Base-by-base conservation (phyloP, 2,797 vertebrate species). In the Hyperoplus immaculatus region DNA sequence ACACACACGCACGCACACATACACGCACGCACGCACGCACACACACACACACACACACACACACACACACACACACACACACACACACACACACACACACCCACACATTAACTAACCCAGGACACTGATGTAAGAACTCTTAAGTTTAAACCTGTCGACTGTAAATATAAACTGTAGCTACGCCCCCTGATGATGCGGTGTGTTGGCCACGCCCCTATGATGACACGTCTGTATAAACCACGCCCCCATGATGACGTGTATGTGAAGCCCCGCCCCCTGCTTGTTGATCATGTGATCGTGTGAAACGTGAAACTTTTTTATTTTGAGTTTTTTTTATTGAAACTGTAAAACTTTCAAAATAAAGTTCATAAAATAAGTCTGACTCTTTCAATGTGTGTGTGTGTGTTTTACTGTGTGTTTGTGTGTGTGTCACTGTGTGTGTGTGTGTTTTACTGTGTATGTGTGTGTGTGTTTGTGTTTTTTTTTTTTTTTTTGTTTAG, bases 261-360 rank as follows among this genome's bases (percentile, higher is more conserved):
- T 29, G 29, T 29, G 29, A 29, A 29, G 6, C 16, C 36, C 57
- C 4, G 1, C 54, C 36, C 64, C 58, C 45, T 62, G 75, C 77
- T 74, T 72, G 51, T 73, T 75, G 50, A 69, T 73, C 72, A 21
- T 79, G 21, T 78, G 75, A 77, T 58, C 77, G 69, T 86, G 87
- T 84, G 73, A 88, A 80, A 87, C 76, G 87, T 92, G 69, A 87
- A 82, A 72, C 71, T 77, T 82, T 80, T 81, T 88, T 66, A 75
- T 83, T 81, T 69, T 39, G 46, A 69, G 80, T 84, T 74, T 71
- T 77, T 60, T 72, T 86, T 70, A 78, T 67, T 61, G n/a, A 69
- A 59, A 85, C 8, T 29, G 10, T 81, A 64, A 79, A 46, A 67
- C 66, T 79, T 91, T 89, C 64, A 86, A 88, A 92, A 87, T 91